Percentiles rank a stretch among this genome's conserved stretches.
Evolutionary conservation across 2,797 vertebrate species (phyloP).

Genomic region (Ctenochaetus hawaiiensis): DNA sequence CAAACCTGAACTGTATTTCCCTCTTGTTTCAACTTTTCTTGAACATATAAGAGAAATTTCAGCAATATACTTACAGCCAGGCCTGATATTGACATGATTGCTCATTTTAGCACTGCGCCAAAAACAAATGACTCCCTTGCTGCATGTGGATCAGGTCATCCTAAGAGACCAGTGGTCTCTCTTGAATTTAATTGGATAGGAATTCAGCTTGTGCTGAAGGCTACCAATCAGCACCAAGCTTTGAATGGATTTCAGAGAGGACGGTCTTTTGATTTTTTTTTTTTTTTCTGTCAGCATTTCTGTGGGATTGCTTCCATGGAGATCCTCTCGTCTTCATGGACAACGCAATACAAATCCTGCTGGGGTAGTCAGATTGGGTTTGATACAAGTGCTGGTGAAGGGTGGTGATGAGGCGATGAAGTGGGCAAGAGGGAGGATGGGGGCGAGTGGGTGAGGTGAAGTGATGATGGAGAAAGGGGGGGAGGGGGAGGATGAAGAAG

Average conservation of each 20-base stretch:
- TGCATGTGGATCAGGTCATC: conserved; percentile 1
- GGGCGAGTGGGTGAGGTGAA: conserved; percentile 35
- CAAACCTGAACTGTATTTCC: not conserved
- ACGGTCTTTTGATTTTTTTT: not conserved
- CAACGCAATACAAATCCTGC: conserved; percentile 31
- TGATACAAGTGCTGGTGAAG: conserved; percentile 50
- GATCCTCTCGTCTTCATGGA: conserved; percentile 12
- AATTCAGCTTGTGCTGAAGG: conserved; percentile 30
- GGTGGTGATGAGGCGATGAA: conserved; percentile 35
- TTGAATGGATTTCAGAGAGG: conserved; percentile 31
- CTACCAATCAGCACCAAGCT: conserved; percentile 18
- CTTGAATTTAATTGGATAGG: conserved; percentile 52
- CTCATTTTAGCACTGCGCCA: conserved; percentile 5
- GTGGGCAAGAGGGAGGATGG: not conserved
- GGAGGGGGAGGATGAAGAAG: conserved; percentile 47
- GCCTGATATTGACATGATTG: conserved; percentile 30
- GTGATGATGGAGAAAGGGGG: conserved; percentile 36
- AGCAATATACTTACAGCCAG: conserved; percentile 7
- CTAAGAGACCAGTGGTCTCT: not conserved
- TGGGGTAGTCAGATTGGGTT: conserved; percentile 56
- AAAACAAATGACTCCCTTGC: conserved; percentile 29
- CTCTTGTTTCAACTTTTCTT: conserved; percentile 6
- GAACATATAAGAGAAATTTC: not conserved
- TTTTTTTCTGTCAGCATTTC: conserved; percentile 46
- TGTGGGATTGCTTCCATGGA: conserved; percentile 16